These are phyloP conservation scores for Laterallus jamaicensis DNA, from an alignment of 2,113 vertebrate genomes.

Conservation along the genomic window DNA sequence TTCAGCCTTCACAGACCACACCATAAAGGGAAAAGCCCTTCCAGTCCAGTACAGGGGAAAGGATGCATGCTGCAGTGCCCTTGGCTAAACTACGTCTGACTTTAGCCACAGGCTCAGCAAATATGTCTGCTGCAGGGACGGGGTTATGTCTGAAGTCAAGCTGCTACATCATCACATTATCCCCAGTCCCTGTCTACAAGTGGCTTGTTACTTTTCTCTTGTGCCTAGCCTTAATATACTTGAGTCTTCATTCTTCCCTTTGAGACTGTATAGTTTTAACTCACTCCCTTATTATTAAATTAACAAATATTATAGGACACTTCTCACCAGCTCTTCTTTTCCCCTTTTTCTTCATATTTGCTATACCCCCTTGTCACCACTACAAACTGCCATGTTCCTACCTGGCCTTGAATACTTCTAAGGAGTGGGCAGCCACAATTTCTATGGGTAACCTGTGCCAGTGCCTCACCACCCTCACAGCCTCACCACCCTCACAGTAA, in stretches of 20 bases:
- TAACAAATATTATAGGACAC: not conserved
- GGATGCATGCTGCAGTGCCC: not conserved
- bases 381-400: not conserved
- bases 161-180: not conserved
- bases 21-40: not conserved
- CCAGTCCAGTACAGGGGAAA: not conserved
- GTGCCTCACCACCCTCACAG: too few species aligned
- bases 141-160: not conserved
- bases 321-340: not conserved
- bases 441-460: too few species aligned
- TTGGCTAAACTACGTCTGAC: not conserved
- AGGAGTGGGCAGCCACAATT: too few species aligned
- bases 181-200: not conserved
- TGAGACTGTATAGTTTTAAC: not conserved
- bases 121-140: not conserved
- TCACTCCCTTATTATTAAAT: not conserved
- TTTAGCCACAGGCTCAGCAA: not conserved
- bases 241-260: not conserved
- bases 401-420: too few species aligned
- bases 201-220: not conserved
- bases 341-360: not conserved
- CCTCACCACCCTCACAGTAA: too few species aligned
- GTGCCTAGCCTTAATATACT: not conserved
- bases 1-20: not conserved
- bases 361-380: not conserved